Conservation (phyloP, 2,888 invertebrate genomes). For the Pandemis corylana region DNA sequence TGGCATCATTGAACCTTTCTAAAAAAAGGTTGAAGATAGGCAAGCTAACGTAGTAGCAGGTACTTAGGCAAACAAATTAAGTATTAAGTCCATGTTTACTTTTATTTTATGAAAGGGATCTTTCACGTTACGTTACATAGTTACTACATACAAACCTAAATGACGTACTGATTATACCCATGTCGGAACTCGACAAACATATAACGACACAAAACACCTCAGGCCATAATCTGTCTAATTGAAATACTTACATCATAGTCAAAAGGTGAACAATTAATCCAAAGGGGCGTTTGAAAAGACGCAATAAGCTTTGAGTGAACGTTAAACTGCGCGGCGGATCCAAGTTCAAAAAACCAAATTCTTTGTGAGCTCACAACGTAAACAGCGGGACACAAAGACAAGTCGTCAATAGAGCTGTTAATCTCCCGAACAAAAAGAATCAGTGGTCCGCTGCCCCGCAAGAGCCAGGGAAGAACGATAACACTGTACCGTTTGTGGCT, state of each 20-base stretch:
- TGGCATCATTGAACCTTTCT: neutral
- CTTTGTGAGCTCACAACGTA: slow-evolving; percentile 2
- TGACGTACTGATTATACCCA: neutral
- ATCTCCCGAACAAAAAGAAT: slow-evolving; percentile 14
- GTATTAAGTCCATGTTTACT: neutral
- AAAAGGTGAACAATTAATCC: slow-evolving; percentile 26
- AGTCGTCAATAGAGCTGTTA: slow-evolving; percentile 29
- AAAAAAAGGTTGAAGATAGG: neutral
- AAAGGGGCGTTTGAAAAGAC: slow-evolving; percentile 22
- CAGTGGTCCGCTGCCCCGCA: neutral
- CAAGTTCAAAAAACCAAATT: slow-evolving; percentile 23
- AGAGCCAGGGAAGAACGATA: neutral
- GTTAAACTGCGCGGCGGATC: neutral
- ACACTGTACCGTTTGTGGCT: neutral
- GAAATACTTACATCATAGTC: slow-evolving; percentile 8
- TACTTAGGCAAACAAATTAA: neutral
- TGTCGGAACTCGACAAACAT: neutral
- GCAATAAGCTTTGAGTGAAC: slow-evolving; percentile 9
- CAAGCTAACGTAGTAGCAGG: neutral
- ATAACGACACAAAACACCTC: neutral
- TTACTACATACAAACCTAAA: neutral
- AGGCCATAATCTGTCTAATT: slow-evolving; percentile 5
- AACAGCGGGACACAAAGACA: slow-evolving; percentile 17
- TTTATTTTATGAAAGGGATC: neutral
- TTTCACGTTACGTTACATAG: too few relatives aligned